Evolutionary conservation across 1,140 invertebrate genomes (phyloP), one percentile per base, ranked within the genome.

Genomic region (Ooceraea biroi): DNA sequence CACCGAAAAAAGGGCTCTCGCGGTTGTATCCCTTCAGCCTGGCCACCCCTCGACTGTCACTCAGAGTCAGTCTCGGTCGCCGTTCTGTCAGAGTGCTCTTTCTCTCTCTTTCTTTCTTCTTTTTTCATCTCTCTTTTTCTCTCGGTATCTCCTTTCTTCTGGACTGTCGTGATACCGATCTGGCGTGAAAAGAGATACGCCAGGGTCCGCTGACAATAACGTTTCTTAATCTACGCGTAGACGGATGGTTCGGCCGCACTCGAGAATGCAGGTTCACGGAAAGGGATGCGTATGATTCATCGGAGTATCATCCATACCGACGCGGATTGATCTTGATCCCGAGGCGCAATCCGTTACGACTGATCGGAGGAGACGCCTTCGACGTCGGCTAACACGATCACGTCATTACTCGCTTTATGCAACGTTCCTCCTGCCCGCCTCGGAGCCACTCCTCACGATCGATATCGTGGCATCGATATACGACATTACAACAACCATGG

Each of bases 101-200:
- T 7, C 52, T 22, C 7, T 55, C 52, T 22, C 19, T 22, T 7
- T 55, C 46, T 22, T 36, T 48, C 14, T 61, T 7, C 25, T 22
- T 44, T 41, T 76, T 12, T 57, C 3, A n/a, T 27, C 69, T 69
- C 46, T 27, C 68, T 44, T n/a, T 55, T 22, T 22, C 44, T 52
- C 10, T 36, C 58, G 36, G 2, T 36, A 36, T 36, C 36, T 36
- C 2, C 36, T 36, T 36, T 36, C 36, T 36, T 36, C 36, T 36
- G 14, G 78, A 50, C 48, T 73, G 66, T 84, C 84, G 27, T 55
- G 52, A 55, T 72, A 82, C 55, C 85, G 68, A 87, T 87, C 82
- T 65, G 72, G 44, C 61, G 86, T 52, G 85, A 83, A 72, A 86
- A 77, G 85, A 77, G 85, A 77, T 77, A 86, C 73, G 46, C 14